phyloP scores from a whole-genome alignment of 1,140 invertebrate genomes.

The Drosophila ercepeae region DNA sequence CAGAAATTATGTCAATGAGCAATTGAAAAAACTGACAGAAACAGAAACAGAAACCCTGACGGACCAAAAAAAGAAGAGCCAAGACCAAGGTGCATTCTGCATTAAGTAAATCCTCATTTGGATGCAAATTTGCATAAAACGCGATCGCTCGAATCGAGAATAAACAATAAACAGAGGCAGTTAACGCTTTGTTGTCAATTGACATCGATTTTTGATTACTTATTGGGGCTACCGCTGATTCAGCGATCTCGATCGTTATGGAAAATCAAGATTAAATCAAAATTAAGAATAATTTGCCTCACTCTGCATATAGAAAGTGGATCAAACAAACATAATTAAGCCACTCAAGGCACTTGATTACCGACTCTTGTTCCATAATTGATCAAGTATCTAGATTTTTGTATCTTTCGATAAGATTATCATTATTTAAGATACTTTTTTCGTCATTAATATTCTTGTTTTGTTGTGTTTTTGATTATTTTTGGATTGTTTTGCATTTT shows the following conservation, averaged over 20 bases:
- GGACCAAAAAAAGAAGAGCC: background rate
- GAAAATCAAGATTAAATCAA: background rate
- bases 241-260: constrained; percentile 19
- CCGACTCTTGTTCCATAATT: too few species aligned
- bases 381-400: too few species aligned
- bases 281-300: constrained; percentile 15
- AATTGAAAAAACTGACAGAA: constrained; percentile 46
- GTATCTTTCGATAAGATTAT: too few species aligned
- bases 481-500: constrained; percentile 13
- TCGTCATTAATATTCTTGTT: constrained; percentile 2
- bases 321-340: constrained; percentile 17
- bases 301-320: constrained; percentile 54
- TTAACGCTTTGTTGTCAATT: constrained; percentile 48
- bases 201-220: constrained; percentile 32
- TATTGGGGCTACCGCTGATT: constrained; percentile 2
- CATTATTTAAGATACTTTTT: too few species aligned
- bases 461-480: background rate
- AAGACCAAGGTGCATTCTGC: constrained; percentile 2
- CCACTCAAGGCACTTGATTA: background rate
- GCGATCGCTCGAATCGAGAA: background rate
- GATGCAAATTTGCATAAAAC: constrained; percentile 6
- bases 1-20: constrained; percentile 70
- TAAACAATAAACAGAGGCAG: constrained; percentile 20
- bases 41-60: constrained; percentile 1
- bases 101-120: background rate